Percentiles rank a stretch among this genome's conserved stretches.
Evolutionary conservation across 2,888 invertebrate species (phyloP).

Genomic region (Drosophila melanocephala): DNA sequence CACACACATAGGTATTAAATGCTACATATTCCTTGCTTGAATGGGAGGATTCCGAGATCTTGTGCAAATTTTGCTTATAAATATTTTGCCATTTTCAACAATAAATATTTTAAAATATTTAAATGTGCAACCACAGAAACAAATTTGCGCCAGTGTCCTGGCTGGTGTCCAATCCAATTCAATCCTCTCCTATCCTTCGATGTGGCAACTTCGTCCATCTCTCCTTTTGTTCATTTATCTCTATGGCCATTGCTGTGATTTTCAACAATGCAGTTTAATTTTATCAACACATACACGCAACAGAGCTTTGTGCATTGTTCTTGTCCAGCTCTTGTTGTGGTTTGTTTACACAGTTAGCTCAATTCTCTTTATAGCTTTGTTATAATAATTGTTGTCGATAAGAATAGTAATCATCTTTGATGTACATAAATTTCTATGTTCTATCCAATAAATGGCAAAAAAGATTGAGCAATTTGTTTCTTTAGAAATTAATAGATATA

Average conservation of each 20-base stretch:
- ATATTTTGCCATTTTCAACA: conserved; percentile 72
- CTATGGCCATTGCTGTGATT: conserved; percentile 70
- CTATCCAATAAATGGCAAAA: conserved; percentile 20
- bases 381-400: conserved; percentile 29
- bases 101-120: conserved; percentile 75
- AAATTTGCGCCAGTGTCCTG: conserved; percentile 38
- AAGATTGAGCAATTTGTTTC: conserved; percentile 11
- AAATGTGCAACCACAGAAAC: conserved; percentile 60
- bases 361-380: conserved; percentile 31
- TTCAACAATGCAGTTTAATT: conserved; percentile 73
- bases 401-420: conserved; percentile 20
- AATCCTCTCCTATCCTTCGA: not conserved
- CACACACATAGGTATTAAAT: conserved; percentile 17
- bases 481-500: not conserved
- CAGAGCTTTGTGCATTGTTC: conserved; percentile 19
- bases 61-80: conserved; percentile 70
- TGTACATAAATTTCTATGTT: conserved; percentile 28
- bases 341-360: conserved; percentile 20
- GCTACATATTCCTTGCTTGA: conserved; percentile 16
- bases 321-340: conserved; percentile 12
- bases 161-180: not conserved
- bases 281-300: conserved; percentile 57
- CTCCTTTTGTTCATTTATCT: conserved; percentile 66
- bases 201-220: conserved; percentile 27
- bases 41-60: conserved; percentile 23